Evolutionary conservation across 2,113 vertebrate species (phyloP).

Genomic region (Chloroceryle aenea): DNA sequence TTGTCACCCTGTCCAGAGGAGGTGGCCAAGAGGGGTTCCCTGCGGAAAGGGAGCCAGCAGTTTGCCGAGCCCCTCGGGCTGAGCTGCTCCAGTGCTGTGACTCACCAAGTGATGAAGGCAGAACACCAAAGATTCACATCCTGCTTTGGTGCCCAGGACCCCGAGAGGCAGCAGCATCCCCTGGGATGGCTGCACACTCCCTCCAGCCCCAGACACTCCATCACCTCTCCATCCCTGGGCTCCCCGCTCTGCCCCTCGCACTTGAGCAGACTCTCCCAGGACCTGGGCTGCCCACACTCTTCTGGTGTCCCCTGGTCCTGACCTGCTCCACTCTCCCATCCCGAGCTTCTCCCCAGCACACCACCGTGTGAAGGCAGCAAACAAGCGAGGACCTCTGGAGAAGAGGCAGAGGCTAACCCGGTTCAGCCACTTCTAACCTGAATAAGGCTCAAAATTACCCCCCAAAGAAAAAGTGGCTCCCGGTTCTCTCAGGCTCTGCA

Average conservation of each 20-base stretch:
- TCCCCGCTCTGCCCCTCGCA: not conserved
- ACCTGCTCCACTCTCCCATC: not conserved
- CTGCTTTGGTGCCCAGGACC: not conserved
- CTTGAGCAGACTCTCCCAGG: not conserved
- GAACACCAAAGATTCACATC: rapidly evolving
- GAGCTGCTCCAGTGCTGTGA: rapidly evolving
- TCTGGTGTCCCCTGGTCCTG: not conserved
- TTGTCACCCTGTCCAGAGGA: not conserved
- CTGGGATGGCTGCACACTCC: rapidly evolving
- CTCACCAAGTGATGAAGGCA: not conserved
- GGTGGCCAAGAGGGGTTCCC: not conserved
- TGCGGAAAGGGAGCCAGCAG: not conserved
- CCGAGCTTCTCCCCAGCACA: not conserved
- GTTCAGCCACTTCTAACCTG: not conserved
- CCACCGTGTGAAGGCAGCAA: rapidly evolving
- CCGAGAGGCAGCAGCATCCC: not conserved
- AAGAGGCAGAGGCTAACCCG: not conserved
- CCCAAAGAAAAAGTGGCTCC: not conserved
- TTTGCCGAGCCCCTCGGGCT: not conserved
- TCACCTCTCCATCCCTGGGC: not conserved
- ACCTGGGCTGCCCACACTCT: not conserved
- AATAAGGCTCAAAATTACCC: not conserved
- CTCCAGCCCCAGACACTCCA: rapidly evolving
- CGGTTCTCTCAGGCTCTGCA: not conserved
- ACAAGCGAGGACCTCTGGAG: not conserved